Base-by-base conservation (phyloP, 2,113 vertebrate species). In the Triplophysa siluroides region DNA sequence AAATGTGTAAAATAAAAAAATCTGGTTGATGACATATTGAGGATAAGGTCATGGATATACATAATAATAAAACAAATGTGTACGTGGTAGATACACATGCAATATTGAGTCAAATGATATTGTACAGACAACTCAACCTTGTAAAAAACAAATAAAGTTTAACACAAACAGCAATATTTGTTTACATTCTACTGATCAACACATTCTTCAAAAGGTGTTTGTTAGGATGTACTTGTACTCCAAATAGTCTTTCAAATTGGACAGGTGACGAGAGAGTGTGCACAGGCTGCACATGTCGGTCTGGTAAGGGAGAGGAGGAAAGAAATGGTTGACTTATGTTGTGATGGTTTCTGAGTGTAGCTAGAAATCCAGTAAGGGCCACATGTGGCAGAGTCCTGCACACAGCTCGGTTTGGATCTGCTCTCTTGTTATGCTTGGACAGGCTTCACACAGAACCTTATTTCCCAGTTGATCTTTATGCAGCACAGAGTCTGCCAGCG, bases 381-480 rank as follows among this genome's bases (percentile, higher is more conserved):
- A 72, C 80, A 81, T 86, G 81, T 78, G 75, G 75, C 54, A 26
- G 16, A 41, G 75, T 26, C 23, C 60, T 21, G 60, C 38, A 23
- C 71, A 76, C n/a, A 19, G 61, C 64, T 75, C 58, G 61, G 43
- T 68, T 74, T 79, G 66, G 75, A 83, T 43, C 29, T 24, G 64
- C 56, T 52, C 66, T 18, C 33, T 41, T 81, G 76, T 83, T 85
- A 58, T 81, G 38, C 79, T 83, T 84, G 85, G 85, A 86, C 16
- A 50, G 61, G 79, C 83, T 83, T 86, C 81, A 86, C 67, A 85
- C 81, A 74, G 62, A 24, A 54, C 61, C 21, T 38, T 65, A 78
- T 81, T 84, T 86, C 81, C 58, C 47, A 83, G 81, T 83, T 83
- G 45, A 74, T 78, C 73, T 83, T 80, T 78, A 70, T 52, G 73